Conservation (phyloP, 2,797 vertebrate genomes). For the Sebastes iracundus region DNA sequence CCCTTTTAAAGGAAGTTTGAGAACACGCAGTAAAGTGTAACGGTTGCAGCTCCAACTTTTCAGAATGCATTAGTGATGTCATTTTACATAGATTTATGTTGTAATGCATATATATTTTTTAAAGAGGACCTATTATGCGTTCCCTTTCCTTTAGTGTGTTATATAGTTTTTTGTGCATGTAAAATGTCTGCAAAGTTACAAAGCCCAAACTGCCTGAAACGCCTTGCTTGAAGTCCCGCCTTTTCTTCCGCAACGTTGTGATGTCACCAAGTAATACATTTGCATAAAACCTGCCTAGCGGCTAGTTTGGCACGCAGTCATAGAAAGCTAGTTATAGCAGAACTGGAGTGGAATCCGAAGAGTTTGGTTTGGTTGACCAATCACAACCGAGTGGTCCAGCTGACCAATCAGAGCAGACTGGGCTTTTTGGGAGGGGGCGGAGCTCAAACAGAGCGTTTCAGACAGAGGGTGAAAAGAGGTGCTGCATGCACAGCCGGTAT, state of each 20-base stretch:
- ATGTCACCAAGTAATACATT: neutral
- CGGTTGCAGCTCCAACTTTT: slow-evolving; percentile 22
- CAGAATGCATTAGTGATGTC: neutral
- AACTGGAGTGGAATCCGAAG: neutral
- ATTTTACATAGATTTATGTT: neutral
- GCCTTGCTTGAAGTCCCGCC: neutral
- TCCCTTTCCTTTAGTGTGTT: too few relatives aligned
- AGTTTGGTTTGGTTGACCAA: neutral
- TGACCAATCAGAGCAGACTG: neutral
- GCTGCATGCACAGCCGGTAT: too few relatives aligned
- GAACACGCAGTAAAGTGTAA: slow-evolving; percentile 3
- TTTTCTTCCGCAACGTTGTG: neutral
- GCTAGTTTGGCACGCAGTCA: too few relatives aligned
- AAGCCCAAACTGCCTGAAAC: too few relatives aligned
- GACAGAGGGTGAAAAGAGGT: neutral
- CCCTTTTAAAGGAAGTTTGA: slow-evolving; percentile 40
- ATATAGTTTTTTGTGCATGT: too few relatives aligned
- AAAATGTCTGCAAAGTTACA: too few relatives aligned
- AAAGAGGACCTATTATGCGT: too few relatives aligned
- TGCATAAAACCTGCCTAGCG: neutral
- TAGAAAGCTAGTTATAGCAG: neutral
- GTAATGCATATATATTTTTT: neutral
- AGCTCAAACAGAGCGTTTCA: neutral
- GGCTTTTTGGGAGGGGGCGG: neutral
- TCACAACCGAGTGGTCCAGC: neutral